Conservation (phyloP, 2,888 invertebrate genomes). For the Cheilosia vulpina region DNA sequence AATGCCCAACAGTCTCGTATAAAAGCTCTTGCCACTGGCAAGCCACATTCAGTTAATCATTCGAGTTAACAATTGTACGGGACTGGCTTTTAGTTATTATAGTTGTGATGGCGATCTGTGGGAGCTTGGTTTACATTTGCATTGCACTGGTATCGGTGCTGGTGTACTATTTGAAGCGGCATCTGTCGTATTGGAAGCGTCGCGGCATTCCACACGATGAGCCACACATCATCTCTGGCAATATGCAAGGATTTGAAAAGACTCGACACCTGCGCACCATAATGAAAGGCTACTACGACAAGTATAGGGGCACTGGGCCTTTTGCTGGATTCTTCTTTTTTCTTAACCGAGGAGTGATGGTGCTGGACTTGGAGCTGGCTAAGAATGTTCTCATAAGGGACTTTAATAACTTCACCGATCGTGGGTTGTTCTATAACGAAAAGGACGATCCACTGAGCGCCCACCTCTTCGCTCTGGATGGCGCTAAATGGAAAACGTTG, state of each 20-base stretch:
- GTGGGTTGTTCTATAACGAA: constrained; percentile 80
- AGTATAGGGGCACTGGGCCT: constrained; percentile 79
- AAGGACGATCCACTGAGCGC: constrained; percentile 81
- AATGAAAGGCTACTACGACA: constrained; percentile 77
- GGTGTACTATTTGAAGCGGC: neutral
- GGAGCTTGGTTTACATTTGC: neutral
- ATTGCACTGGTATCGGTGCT: neutral
- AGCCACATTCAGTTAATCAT: too few relatives aligned
- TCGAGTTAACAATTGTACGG: neutral
- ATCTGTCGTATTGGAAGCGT: constrained; percentile 77
- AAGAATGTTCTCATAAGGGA: constrained; percentile 79
- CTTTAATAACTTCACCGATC: constrained; percentile 79
- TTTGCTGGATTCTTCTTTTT: constrained; percentile 79
- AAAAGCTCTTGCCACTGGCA: too few relatives aligned
- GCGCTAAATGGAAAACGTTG: constrained; percentile 81
- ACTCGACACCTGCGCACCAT: constrained; percentile 77
- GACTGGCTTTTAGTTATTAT: too few relatives aligned
- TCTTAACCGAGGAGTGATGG: constrained; percentile 78
- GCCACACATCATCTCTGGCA: constrained; percentile 78
- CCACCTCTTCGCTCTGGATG: constrained; percentile 83
- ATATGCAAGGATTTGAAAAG: constrained; percentile 77
- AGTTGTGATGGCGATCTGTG: neutral
- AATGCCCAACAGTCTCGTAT: too few relatives aligned
- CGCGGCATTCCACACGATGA: constrained; percentile 80
- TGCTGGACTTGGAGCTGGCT: constrained; percentile 80